Evolutionary conservation across 2,797 vertebrate species (phyloP).

Genomic region (Hylomyscus alleni): DNA sequence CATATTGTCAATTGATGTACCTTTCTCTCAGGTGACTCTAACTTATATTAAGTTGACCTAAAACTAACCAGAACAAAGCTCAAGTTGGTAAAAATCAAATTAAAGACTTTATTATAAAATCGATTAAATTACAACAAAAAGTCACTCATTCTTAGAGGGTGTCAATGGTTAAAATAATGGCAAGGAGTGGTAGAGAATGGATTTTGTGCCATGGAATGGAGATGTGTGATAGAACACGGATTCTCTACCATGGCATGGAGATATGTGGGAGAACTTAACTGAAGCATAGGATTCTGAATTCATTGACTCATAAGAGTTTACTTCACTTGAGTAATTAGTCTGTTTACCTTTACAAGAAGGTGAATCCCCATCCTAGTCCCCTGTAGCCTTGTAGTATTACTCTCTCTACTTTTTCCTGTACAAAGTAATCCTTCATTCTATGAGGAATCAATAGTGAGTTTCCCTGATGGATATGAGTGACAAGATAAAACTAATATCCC

Average conservation of each 20-base stretch:
- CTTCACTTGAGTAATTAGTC: not conserved
- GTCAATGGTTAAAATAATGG: not conserved
- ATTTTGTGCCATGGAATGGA: not conserved
- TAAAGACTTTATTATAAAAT: not conserved
- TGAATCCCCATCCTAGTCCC: not conserved
- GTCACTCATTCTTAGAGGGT: not conserved
- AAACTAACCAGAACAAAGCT: not conserved
- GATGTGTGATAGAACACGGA: not conserved
- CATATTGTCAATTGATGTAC: not conserved
- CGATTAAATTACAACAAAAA: not conserved
- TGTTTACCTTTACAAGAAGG: not conserved
- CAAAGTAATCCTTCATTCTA: not conserved
- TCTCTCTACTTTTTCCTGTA: not conserved
- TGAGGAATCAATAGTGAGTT: not conserved
- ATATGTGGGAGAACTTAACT: not conserved
- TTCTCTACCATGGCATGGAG: not conserved
- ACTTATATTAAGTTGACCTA: not conserved
- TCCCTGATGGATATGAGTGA: not conserved
- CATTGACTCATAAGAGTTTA: not conserved
- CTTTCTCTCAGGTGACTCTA: not conserved
- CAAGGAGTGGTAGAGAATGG: not conserved
- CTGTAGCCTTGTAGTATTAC: not conserved
- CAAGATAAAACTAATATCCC: not conserved
- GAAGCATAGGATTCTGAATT: not conserved
- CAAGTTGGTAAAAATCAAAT: not conserved